These are phyloP conservation scores for Adelges cooleyi DNA, from an alignment of 1,140 invertebrate species.

Conservation along the genomic window DNA sequence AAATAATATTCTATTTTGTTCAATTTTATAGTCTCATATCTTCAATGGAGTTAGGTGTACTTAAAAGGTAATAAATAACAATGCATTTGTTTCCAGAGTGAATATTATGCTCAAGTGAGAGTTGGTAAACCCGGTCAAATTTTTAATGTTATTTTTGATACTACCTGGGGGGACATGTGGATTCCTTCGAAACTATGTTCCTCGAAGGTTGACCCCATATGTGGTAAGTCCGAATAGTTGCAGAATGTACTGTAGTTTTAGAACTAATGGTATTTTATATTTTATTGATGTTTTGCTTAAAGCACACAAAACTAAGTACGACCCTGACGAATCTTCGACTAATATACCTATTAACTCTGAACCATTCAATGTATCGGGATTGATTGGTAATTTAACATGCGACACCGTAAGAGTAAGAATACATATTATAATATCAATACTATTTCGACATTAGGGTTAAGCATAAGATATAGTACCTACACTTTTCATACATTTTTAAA, in stretches of 20 bases:
- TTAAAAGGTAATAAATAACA: too few relatives aligned
- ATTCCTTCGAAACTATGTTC: slow-evolving; percentile 51
- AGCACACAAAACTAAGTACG: neutral
- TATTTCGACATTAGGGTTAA: too few relatives aligned
- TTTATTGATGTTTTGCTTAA: too few relatives aligned
- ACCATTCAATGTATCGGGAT: neutral
- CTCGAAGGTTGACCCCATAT: slow-evolving; percentile 40
- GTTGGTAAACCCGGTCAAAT: slow-evolving; percentile 51
- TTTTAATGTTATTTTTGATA: slow-evolving; percentile 58
- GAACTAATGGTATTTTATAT: too few relatives aligned
- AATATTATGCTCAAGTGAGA: slow-evolving; percentile 53
- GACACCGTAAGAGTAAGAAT: neutral
- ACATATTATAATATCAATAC: too few relatives aligned
- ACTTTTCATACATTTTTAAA: neutral
- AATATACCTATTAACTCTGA: neutral
- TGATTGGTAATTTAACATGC: slow-evolving; percentile 15
- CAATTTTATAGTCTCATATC: neutral
- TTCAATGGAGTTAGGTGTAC: too few relatives aligned
- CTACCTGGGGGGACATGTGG: slow-evolving; percentile 54
- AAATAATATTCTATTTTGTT: neutral
- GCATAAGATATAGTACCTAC: too few relatives aligned
- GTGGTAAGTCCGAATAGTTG: neutral
- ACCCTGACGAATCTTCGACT: neutral
- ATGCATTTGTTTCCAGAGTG: slow-evolving; percentile 44
- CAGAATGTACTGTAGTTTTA: too few relatives aligned